These are phyloP conservation scores for Salarias fasciatus DNA, from an alignment of 2,797 vertebrate genomes.

Conservation along the genomic window DNA sequence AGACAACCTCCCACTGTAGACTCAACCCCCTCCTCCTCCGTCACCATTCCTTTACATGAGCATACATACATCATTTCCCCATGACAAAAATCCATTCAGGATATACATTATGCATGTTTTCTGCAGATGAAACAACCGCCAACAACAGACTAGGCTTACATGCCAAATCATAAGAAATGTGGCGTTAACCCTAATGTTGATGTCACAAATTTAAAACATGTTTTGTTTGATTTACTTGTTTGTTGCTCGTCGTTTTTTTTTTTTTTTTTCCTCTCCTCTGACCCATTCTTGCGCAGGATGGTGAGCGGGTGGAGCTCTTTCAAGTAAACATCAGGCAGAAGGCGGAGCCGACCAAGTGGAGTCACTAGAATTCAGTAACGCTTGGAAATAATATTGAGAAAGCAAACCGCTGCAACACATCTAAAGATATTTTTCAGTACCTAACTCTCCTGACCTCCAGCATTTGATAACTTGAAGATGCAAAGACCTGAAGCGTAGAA, in stretches of 20 bases:
- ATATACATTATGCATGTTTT: conserved; percentile 41
- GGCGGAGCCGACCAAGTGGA: neutral
- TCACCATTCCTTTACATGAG: conserved; percentile 54
- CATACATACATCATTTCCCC: conserved; percentile 61
- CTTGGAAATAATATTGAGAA: neutral
- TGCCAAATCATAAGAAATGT: neutral
- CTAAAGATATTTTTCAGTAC: neutral
- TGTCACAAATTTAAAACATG: neutral
- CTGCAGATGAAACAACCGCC: conserved; percentile 11
- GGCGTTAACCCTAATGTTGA: conserved; percentile 9
- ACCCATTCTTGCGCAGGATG: conserved; percentile 4
- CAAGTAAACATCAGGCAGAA: neutral
- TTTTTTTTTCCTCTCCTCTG: conserved; percentile 26
- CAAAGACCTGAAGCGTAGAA: neutral
- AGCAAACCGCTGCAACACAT: neutral
- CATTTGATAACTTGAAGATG: conserved; percentile 3
- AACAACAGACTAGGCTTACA: neutral
- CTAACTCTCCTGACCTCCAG: conserved; percentile 4
- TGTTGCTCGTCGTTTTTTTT: conserved; percentile 19
- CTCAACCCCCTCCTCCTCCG: conserved; percentile 41
- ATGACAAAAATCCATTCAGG: conserved; percentile 61
- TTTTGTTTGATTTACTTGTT: conserved; percentile 13
- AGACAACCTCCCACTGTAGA: conserved; percentile 67
- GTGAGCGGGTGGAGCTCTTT: neutral
- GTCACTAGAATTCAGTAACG: conserved; percentile 15